These are phyloP conservation scores for Aegypius monachus DNA, from an alignment of 2,113 vertebrate species.

Conservation along the genomic window DNA sequence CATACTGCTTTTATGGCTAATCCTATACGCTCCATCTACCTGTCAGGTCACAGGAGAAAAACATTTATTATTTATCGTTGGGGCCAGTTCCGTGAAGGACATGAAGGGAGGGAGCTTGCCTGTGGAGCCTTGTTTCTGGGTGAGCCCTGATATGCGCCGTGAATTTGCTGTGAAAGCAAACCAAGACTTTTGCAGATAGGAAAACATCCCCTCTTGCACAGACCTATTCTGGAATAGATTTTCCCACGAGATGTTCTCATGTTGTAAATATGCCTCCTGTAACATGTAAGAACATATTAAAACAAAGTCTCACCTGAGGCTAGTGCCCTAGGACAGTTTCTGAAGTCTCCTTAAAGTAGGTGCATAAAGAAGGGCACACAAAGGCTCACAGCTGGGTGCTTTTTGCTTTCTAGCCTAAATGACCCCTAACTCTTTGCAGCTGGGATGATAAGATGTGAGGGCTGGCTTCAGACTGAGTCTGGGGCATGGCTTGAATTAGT, in stretches of 20 bases:
- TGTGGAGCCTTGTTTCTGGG: neutral
- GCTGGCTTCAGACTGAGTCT: neutral
- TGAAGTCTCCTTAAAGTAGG: neutral
- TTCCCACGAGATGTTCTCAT: neutral
- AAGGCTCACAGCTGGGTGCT: neutral
- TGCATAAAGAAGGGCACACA: neutral
- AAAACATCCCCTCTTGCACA: neutral
- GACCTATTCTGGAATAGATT: neutral
- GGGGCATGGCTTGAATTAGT: neutral
- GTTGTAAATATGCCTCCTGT: neutral
- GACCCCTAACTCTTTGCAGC: neutral
- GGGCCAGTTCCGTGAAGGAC: neutral
- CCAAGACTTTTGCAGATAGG: neutral
- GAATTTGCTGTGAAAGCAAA: neutral
- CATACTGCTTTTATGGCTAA: neutral
- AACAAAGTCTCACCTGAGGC: neutral
- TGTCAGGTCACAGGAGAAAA: neutral
- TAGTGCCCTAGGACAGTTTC: neutral
- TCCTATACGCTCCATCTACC: neutral
- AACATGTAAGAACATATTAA: neutral
- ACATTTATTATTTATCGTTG: neutral
- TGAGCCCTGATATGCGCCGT: fast-evolving
- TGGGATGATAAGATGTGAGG: neutral
- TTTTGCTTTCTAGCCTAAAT: neutral
- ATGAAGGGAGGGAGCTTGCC: neutral